Evolutionary conservation across 2,888 invertebrate species (phyloP), one percentile per base, ranked within the genome.

Genomic region (Chrysodeixis includens): DNA sequence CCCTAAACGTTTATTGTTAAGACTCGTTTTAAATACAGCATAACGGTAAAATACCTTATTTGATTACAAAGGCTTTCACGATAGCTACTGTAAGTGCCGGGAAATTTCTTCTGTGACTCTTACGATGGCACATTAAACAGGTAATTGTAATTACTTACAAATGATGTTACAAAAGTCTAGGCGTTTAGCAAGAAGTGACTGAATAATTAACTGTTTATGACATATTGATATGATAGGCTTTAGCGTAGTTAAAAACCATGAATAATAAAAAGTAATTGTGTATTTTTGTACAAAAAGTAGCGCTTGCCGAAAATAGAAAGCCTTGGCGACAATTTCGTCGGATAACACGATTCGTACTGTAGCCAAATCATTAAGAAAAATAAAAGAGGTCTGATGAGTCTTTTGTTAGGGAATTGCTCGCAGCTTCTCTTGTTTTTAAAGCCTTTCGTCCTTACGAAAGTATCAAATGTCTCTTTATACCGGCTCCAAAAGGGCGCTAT

Each of bases 381-480:
- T 73, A 78, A 76, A 74, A 69, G 54, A 58, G 30, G 30, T 7
- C 54, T 68, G 56, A 70, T 32, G 66, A 79, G 52, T 70, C 75
- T 69, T 68, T 75, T 77, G 73, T 75, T 68, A 54, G 57, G 51
- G 68, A 71, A 77, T 71, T 76, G 77, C 71, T 73, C 72, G 62
- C 70, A 68, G 60, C 69, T 65, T 55, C 66, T 69, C 62, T 74
- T 73, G 72, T 81, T 82, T 76, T 82, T 82, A 82, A 84, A 82
- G 75, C 80, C 67, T 77, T 72, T 74, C 70, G 73, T 76, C 67
- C 58, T 65, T 80, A 75, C 80, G 69, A 78, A 78, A 78, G 79
- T 83, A 75, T 83, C 80, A 79, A 85, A 83, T 83, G 76, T 77
- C 79, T 69, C 70, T 71, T 71, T 69, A 79, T 73, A 81, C 69